Evolutionary conservation across 1,140 invertebrate genomes (phyloP).

Genomic region (Drosophila guanche): DNA sequence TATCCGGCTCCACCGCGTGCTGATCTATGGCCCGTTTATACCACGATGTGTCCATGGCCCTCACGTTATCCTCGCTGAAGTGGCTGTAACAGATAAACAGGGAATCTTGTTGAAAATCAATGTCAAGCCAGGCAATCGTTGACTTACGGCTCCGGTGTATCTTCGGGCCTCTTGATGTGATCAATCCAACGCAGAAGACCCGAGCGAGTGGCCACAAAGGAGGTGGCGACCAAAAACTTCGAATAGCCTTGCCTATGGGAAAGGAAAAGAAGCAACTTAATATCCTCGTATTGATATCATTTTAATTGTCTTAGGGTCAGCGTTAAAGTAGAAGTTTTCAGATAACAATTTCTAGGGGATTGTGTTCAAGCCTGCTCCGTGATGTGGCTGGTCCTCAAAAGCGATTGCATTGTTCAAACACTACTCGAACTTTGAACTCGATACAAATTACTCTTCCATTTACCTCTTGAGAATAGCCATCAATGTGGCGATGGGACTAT

Average conservation of each 20-base stretch:
- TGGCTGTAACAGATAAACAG: conserved; percentile 85
- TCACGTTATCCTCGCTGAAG: conserved; percentile 91
- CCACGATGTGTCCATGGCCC: conserved; percentile 95
- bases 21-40: conserved; percentile 97
- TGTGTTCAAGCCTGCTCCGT: conserved; percentile 31
- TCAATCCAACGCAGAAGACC: conserved; percentile 94
- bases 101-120: not conserved
- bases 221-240: conserved; percentile 92
- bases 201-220: conserved; percentile 95
- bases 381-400: conserved; percentile 44
- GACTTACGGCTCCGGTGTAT: conserved; percentile 87
- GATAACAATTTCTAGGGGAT: conserved; percentile 12
- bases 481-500: conserved; percentile 93
- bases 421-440: conserved; percentile 50
- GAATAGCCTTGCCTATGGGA: conserved; percentile 91
- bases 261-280: conserved; percentile 47
- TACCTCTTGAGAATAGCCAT: conserved; percentile 94
- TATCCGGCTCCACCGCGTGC: conserved; percentile 92
- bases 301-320: conserved; percentile 4
- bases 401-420: conserved; percentile 42
- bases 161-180: conserved; percentile 85
- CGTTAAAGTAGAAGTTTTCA: not conserved
- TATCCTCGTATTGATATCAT: not conserved
- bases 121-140: not conserved
- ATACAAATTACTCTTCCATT: conserved; percentile 69